A percentile compares a stretch with the other conserved stretches of the same genome.
These are phyloP conservation scores for Axea sp. DNA, from an alignment of 2,888 invertebrate genomes.

Conservation along the genomic window DNA sequence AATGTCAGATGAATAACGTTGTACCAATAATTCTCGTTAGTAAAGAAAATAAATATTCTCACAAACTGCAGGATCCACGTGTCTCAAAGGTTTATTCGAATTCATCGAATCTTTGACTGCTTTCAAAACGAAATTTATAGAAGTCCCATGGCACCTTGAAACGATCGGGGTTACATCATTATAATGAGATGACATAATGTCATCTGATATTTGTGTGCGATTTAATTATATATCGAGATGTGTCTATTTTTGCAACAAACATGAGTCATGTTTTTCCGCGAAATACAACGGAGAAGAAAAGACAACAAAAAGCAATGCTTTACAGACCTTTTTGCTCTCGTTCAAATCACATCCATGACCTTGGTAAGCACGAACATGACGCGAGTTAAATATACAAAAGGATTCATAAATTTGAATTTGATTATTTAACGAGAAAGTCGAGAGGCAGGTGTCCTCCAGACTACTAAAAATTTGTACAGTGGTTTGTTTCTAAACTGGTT, in stretches of 20 bases:
- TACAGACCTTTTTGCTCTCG: slow-evolving; percentile 15
- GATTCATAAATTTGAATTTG: slow-evolving; percentile 53
- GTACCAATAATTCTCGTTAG: neutral
- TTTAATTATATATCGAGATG: slow-evolving; percentile 6
- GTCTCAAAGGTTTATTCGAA: too few species aligned
- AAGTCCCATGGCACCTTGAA: neutral
- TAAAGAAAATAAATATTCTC: neutral
- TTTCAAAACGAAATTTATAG: slow-evolving; percentile 32
- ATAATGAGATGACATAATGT: slow-evolving; percentile 17
- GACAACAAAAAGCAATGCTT: slow-evolving; percentile 18
- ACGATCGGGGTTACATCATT: slow-evolving; percentile 12
- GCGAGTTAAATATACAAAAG: slow-evolving; percentile 33
- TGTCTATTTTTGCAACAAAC: slow-evolving; percentile 7
- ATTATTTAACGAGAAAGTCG: slow-evolving; percentile 45
- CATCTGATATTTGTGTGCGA: slow-evolving; percentile 2
- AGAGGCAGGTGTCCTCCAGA: slow-evolving; percentile 52
- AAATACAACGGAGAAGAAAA: slow-evolving; percentile 25
- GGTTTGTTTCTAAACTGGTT: slow-evolving; percentile 55
- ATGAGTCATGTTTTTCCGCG: slow-evolving; percentile 12
- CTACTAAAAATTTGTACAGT: slow-evolving; percentile 30
- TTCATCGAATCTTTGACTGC: slow-evolving; percentile 2
- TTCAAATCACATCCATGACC: slow-evolving; percentile 37
- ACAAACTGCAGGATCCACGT: slow-evolving; percentile 1
- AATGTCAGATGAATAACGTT: too few species aligned
- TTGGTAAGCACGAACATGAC: slow-evolving; percentile 20